Base-by-base conservation (phyloP, 1,140 invertebrate species). In the Doryteuthis pealeii region DNA sequence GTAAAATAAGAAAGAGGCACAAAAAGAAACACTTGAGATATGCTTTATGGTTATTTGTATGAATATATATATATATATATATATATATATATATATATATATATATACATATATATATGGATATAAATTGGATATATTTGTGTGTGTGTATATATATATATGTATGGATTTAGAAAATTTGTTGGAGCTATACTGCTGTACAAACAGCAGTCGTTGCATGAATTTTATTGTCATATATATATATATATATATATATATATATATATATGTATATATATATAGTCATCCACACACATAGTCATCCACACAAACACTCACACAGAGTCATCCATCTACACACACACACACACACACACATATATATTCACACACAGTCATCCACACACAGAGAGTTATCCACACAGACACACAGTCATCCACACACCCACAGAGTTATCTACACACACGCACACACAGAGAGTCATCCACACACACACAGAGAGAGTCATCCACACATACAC, bases 181-280 rank as follows among this genome's bases (percentile, higher is more conserved):
- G 8, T 10, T 49, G 45, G 45, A 49, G 8, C 8, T 49, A 49
- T 49, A 49, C 18, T 10, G 8, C 8, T 49, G 18, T 49, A 49
- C 18, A 49, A 10, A 49, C 18, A 49, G 8, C 8, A 10, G 18
- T 49, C 8, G n/a, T n/a, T n/a, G n/a, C n/a, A n/a, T n/a, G n/a
- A n/a, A n/a, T n/a, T n/a, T n/a, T n/a, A n/a, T n/a, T 49, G 18
- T 49, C 8, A 49, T 49, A 49, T 49, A 49, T 49, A 49, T 49
- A 49, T 49, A 49, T 49, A 49, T 49, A 49, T 49, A 49, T 49
- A 49, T 49, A 49, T 49, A 49, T 49, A 49, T 49, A 49, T 49
- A 49, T 49, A 49, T 49, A 49, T 49, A 49, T 49, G 18, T 49
- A 49, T 49, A 49, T 49, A 49, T 49, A n/a, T n/a, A n/a, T n/a